Base-by-base conservation (phyloP, 1,140 invertebrate species). In the Piezodorus guildinii region DNA sequence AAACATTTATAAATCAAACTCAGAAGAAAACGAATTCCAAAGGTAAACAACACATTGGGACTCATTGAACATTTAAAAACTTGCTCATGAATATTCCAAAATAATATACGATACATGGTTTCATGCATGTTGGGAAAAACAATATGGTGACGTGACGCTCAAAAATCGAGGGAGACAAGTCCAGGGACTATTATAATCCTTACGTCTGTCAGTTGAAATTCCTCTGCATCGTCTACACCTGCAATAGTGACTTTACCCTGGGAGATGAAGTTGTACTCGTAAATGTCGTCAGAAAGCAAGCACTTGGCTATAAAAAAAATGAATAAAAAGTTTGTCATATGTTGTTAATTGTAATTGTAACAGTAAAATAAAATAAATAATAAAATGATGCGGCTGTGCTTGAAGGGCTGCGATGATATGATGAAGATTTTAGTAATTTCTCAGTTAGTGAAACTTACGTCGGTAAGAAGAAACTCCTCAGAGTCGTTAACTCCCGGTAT, bases 401-500 rank as follows among this genome's bases (percentile, higher is more conserved):
- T 39, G 34, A 39, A 39, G 34, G 34, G 34, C 34, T 39, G 34
- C 34, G 34, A 39, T 39, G 34, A 39, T 39, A 1, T 39, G 34
- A 39, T 39, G 6, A 39, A 10, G 27, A 30, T 5, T 39, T 39
- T 39, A 39, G 34, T 39, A 1, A 39, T 56, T 17, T 17, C 23
- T 56, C 27, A 23, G 19, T 56, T 56, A 16, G 17, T 56, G 4
- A 16, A 23, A 87, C 87, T 90, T 91, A 96, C 93, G 80, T 98
- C 94, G 70, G 94, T 96, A 70, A 91, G 76, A 69, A 73, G 71
- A 81, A 90, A 91, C 85, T 99, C 96, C 78, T 96, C 94, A 71
- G 83, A 87, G 77, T 99, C 96, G 82, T 99, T 94, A 66, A 98
- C 87, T 75, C 85, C 87, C 71, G 96, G 92, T 75, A 98, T 96